These are phyloP conservation scores for Megalonaias nervosa DNA, from an alignment of 1,140 invertebrate species.

Conservation along the genomic window DNA sequence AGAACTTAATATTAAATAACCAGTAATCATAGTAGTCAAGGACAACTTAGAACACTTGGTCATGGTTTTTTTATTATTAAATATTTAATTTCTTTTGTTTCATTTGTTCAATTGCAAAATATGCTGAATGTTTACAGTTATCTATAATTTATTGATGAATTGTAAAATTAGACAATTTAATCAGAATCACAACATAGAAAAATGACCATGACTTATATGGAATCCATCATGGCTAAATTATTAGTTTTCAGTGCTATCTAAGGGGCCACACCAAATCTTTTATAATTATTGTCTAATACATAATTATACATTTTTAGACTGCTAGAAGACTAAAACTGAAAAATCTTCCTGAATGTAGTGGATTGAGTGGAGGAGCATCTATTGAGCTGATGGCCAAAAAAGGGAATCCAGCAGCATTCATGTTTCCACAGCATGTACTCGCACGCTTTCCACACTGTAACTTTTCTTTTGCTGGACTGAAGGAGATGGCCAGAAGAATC, in stretches of 20 bases:
- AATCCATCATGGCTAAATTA: neutral
- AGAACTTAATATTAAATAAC: no score
- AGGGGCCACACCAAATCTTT: no score
- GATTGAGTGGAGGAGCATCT: conserved; percentile 85
- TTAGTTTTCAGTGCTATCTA: neutral
- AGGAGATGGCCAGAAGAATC: conserved; percentile 73
- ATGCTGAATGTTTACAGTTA: no score
- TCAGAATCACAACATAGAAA: neutral
- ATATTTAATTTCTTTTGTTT: no score
- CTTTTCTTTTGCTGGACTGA: conserved; percentile 88
- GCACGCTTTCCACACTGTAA: conserved; percentile 80
- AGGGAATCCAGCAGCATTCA: conserved; percentile 80
- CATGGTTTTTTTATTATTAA: no score
- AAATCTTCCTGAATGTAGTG: conserved; percentile 83
- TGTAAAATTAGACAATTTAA: neutral
- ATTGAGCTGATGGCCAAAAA: conserved; percentile 85
- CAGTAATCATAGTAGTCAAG: no score
- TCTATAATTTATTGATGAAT: neutral
- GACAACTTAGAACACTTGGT: no score
- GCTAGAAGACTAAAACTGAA: conserved; percentile 88
- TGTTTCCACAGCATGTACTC: conserved; percentile 77
- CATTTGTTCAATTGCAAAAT: no score
- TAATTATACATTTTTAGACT: conserved; percentile 72
- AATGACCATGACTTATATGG: neutral
- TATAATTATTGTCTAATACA: no score